Base-by-base conservation (phyloP, 1,140 invertebrate species). In the Habropoda laboriosa region DNA sequence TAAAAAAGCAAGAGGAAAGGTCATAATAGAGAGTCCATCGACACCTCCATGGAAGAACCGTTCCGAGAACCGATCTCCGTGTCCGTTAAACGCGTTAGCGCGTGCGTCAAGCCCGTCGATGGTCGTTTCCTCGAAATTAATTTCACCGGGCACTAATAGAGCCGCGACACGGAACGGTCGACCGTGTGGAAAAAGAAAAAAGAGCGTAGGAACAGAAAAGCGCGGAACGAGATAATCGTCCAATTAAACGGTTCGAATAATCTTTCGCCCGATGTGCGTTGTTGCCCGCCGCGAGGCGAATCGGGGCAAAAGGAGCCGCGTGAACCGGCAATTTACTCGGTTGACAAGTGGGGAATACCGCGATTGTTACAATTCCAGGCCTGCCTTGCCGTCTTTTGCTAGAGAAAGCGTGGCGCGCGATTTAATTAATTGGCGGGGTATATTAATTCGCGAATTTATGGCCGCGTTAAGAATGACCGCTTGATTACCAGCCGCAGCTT, bases 381-480 rank as follows among this genome's bases (percentile, higher is more conserved):
- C n/a, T n/a, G n/a, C n/a, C 51, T 32, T 38, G 55, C 24, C 61
- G 45, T 1, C 32, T 40, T n/a, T 18, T 6, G 27, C 60, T 30
- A 71, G 82, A 77, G 70, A 82, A 71, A 79, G 66, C 61, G 49
- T 49, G 30, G 58, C 71, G 77, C 80, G 83, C 64, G 35, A 83
- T 83, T 83, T 86, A 86, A 86, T 86, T 86, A 87, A 86, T 87
- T 75, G 78, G 70, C 47, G 81, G n/a, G 73, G 24, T 83, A 63
- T 83, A 87, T 87, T 87, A 87, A 87, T 87, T 87, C 77, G 64
- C 78, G 76, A 83, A 86, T 87, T 87, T 87, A 87, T 71, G 72
- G 47, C 68, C 72, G 84, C 76, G 63, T 86, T 83, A 86, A 83
- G 85, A 86, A 83, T 81, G 85, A 81, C 68, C 78, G 86, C 81